A percentile compares a stretch with the other conserved stretches of the same genome.
These are phyloP conservation scores for Lethenteron camtschaticum DNA, from an alignment of 2,113 vertebrate species.

Conservation along the genomic window DNA sequence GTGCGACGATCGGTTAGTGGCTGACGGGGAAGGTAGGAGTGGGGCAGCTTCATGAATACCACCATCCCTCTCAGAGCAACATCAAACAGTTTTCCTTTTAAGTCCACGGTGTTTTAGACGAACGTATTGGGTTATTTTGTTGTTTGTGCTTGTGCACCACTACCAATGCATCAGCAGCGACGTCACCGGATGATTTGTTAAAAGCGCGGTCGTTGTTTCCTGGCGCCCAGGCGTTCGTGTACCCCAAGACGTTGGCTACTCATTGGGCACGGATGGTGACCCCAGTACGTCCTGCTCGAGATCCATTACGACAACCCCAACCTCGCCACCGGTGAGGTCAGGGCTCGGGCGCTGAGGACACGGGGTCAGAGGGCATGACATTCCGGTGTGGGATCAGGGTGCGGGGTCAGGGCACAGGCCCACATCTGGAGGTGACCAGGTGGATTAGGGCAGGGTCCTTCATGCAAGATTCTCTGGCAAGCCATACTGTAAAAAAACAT, in stretches of 20 bases:
- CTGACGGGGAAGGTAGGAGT: background rate
- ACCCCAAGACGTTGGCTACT: background rate
- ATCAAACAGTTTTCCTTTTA: conserved; percentile 3
- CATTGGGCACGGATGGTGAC: background rate
- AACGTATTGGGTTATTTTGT: background rate
- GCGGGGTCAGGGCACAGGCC: too few species aligned
- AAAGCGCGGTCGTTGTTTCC: background rate
- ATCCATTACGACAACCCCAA: conserved; percentile 3
- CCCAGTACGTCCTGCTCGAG: background rate
- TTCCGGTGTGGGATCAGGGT: too few species aligned
- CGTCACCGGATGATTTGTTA: background rate
- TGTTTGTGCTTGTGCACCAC: background rate
- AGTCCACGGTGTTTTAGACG: background rate
- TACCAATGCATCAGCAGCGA: background rate
- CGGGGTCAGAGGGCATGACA: background rate
- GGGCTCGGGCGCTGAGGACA: background rate
- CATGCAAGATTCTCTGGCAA: background rate
- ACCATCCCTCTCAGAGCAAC: background rate
- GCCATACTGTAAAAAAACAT: background rate
- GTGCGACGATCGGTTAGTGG: background rate
- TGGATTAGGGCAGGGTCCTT: background rate
- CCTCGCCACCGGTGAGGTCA: conserved; percentile 4
- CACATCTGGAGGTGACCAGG: background rate
- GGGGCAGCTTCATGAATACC: background rate
- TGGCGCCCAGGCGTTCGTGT: conserved; percentile 4